Conservation (phyloP, 2,797 vertebrate species). For the Crocidura indochinensis region DNA sequence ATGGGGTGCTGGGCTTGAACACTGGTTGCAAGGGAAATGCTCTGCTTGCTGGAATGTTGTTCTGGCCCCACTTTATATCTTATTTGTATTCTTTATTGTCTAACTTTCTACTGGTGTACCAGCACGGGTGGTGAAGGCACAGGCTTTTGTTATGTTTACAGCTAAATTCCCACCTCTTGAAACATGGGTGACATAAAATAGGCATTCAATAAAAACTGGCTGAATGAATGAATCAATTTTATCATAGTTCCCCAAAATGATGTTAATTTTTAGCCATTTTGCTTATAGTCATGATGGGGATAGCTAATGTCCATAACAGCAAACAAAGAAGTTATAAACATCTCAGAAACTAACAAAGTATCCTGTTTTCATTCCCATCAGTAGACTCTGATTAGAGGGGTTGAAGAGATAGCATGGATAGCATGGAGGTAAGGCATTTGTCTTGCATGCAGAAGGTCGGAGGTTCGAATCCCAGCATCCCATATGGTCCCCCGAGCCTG, state of each 20-base stretch:
- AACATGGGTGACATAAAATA: neutral
- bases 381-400: neutral
- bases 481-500: no score
- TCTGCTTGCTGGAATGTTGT: no score
- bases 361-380: neutral
- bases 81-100: neutral
- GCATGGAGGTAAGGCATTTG: no score
- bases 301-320: neutral
- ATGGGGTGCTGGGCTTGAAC: no score
- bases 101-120: neutral
- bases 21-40: no score
- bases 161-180: neutral
- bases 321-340: neutral
- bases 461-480: no score
- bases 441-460: no score
- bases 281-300: neutral
- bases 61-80: no score
- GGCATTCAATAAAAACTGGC: neutral
- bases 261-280: conserved; percentile 26
- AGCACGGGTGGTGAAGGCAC: neutral
- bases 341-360: neutral
- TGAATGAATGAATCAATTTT: neutral
- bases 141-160: neutral
- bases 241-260: neutral
- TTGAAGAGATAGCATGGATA: no score